Conservation (phyloP, 2,888 invertebrate genomes). For the Orchestes rusci region DNA sequence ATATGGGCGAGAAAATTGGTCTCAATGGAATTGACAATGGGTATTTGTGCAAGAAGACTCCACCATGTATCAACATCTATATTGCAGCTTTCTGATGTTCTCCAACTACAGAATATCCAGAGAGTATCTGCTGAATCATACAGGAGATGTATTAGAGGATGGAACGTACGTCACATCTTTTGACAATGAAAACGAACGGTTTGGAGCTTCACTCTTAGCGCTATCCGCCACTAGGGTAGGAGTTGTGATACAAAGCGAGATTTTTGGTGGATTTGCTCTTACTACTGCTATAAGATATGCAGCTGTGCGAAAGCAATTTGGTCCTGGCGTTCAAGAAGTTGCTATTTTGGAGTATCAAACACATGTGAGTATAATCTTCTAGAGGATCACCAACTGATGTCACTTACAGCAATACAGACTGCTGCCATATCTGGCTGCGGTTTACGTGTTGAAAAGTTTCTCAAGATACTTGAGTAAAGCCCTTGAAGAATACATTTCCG, state of each 20-base stretch:
- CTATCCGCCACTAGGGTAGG: slow-evolving; percentile 76
- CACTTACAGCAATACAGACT: slow-evolving; percentile 14
- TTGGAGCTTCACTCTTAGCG: slow-evolving; percentile 76
- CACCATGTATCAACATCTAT: background rate
- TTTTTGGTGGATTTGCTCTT: slow-evolving; percentile 64
- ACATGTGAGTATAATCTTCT: slow-evolving; percentile 50
- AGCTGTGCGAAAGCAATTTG: slow-evolving; percentile 81
- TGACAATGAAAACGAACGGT: slow-evolving; percentile 75
- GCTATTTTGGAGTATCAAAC: slow-evolving; percentile 89
- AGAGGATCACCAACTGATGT: background rate
- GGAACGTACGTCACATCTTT: slow-evolving; percentile 76
- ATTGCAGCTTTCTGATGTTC: slow-evolving; percentile 61
- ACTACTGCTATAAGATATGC: slow-evolving; percentile 83
- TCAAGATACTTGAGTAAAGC: slow-evolving; percentile 49
- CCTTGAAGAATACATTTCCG: slow-evolving; percentile 29
- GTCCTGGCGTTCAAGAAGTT: slow-evolving; percentile 64
- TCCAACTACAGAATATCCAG: slow-evolving; percentile 74
- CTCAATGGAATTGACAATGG: slow-evolving; percentile 93
- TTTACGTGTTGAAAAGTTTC: slow-evolving; percentile 55
- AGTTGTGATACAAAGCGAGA: slow-evolving; percentile 57
- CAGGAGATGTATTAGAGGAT: slow-evolving; percentile 76
- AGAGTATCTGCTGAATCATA: slow-evolving; percentile 71
- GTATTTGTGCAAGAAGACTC: too few relatives aligned
- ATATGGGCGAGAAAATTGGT: slow-evolving; percentile 88
- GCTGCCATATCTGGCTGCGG: slow-evolving; percentile 57